Conservation (phyloP, 2,113 vertebrate genomes). For the Odocoileus hemionus region DNA sequence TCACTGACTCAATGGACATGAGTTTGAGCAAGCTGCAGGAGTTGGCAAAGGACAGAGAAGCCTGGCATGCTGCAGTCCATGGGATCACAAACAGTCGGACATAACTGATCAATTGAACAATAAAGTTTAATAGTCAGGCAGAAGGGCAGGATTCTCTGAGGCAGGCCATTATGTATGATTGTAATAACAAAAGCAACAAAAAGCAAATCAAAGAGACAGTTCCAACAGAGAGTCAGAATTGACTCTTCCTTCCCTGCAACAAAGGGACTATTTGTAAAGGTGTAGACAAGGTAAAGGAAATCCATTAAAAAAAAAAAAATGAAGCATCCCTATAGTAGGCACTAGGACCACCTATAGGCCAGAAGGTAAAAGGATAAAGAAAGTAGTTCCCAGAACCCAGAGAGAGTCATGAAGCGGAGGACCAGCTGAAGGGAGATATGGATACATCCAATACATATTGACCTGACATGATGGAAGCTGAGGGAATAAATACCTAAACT, state of each 20-base stretch:
- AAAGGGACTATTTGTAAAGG: not conserved
- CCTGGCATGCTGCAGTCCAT: not conserved
- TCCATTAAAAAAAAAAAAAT: not conserved
- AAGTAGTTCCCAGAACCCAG: not conserved
- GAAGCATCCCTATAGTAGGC: not conserved
- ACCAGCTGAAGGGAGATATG: not conserved
- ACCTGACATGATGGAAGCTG: not conserved
- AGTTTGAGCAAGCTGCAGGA: not conserved
- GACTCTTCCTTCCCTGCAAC: not conserved
- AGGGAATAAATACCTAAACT: not conserved
- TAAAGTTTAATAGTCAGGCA: not conserved
- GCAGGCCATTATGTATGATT: not conserved
- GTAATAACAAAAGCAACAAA: not conserved
- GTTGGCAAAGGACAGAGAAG: not conserved
- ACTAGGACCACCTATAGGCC: not conserved
- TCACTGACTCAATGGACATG: not conserved
- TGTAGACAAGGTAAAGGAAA: not conserved
- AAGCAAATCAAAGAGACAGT: not conserved
- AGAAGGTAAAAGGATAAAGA: not conserved
- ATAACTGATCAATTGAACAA: not conserved
- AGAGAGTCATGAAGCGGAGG: not conserved
- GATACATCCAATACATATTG: not conserved
- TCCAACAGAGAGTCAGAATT: not conserved
- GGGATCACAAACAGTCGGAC: not conserved
- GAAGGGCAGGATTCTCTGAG: not conserved